phyloP scores from a whole-genome alignment of 2,888 invertebrate species.

The Andrena praecox region DNA sequence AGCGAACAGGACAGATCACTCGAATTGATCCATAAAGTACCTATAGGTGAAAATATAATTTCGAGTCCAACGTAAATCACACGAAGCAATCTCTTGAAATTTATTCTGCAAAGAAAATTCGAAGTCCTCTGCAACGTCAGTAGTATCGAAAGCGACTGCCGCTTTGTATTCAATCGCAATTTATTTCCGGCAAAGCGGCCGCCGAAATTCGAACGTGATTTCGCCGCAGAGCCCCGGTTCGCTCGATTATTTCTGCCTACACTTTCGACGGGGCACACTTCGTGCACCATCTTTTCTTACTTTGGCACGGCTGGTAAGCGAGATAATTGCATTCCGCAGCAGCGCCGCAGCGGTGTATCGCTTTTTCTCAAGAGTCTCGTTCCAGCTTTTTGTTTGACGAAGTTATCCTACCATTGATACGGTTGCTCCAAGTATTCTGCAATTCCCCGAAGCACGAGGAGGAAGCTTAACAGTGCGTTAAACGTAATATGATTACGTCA shows the following conservation, averaged over 20 bases:
- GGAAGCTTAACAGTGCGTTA: slow-evolving; percentile 50
- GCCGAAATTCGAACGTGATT: slow-evolving; percentile 6
- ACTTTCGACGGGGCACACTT: slow-evolving; percentile 17
- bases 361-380: slow-evolving; percentile 53
- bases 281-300: slow-evolving; percentile 44
- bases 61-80: no score
- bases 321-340: slow-evolving; percentile 55
- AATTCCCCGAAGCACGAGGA: slow-evolving; percentile 7
- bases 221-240: not conserved
- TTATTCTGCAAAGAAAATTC: no score
- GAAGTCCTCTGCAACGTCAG: no score
- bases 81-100: no score
- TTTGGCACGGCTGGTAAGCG: slow-evolving; percentile 15
- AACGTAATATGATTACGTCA: slow-evolving; percentile 48
- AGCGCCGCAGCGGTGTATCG: slow-evolving; percentile 34
- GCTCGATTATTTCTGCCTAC: slow-evolving; percentile 36
- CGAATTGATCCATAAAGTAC: no score
- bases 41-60: no score
- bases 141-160: no score
- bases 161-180: not conserved
- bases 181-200: not conserved
- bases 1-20: no score
- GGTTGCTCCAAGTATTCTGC: slow-evolving; percentile 30
- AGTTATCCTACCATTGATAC: slow-evolving; percentile 54
- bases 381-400: slow-evolving; percentile 54